Base-by-base conservation (phyloP, 2,113 vertebrate genomes). In the Calypte anna region DNA sequence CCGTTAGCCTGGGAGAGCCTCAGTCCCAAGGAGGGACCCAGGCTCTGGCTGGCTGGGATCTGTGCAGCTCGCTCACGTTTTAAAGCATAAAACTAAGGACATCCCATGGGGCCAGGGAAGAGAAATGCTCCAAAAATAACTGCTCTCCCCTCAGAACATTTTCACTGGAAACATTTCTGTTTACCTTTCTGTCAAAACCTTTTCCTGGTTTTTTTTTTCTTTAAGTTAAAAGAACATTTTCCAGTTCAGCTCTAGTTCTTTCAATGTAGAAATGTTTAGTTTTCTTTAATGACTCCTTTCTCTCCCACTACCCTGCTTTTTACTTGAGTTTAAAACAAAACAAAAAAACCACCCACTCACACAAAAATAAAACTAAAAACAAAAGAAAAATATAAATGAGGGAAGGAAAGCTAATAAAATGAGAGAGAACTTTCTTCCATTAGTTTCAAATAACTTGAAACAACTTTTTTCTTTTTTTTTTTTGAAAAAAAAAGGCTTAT, bases 161-260 rank as follows among this genome's bases (percentile, higher is more conserved):
- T 88, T 93, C 73, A 66, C 24, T 64, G 40, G 73, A 83, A 94
- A 72, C 16, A 0, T 88, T 96, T 75, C 23, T 72, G 82, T 90
- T 72, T 94, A 91, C 90, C 86, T 82, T 96, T 95, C 93, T 94
- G 82, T 59, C 81, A 88, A 88, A 94, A 78, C 33, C 75, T 96
- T 72, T 84, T 43, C 86, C 88, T 72, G 48, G 70, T 21, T 77
- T 91, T 67, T 88, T 86, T 69, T 72, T 91, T 51, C 75, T 87
- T 50, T 67, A 81, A 90, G 76, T 75, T 93, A 62, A 91, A 96
- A 94, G 90, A 92, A 94, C 3, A 36, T 88, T 88, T 92, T 90
- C 86, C 85, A 88, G 88, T 90, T 93, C 93, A 93, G 28, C 76
- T 88, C 79, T 46, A 57, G 40, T 21, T 77, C 95, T 96, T 95